A percentile compares a stretch with the other conserved stretches of the same genome.
Conservation (phyloP, 2,113 vertebrate species). For the Pterocles burchelli region DNA sequence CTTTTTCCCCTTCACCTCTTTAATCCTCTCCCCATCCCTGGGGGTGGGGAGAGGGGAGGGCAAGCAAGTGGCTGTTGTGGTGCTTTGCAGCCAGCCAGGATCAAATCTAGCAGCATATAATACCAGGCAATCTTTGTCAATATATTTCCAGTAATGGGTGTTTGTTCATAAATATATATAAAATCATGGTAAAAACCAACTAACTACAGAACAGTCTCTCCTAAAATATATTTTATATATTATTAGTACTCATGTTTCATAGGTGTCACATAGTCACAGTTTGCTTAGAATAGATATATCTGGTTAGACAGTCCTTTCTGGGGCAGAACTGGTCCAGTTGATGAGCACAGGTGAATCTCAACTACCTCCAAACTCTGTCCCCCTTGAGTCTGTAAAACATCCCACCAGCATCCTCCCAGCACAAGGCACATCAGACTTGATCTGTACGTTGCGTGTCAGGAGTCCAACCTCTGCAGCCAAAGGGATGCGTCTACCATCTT, state of each 20-base stretch:
- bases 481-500: slow-evolving; percentile 2
- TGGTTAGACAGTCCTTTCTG: neutral
- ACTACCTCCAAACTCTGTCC: slow-evolving; percentile 70
- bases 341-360: neutral
- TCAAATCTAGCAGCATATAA: neutral
- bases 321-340: neutral
- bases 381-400: neutral
- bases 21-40: too few relatives aligned
- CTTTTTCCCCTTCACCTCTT: too few relatives aligned
- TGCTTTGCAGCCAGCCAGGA: too few relatives aligned
- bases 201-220: neutral
- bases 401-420: slow-evolving; percentile 70
- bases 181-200: neutral
- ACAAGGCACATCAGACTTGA: slow-evolving; percentile 69
- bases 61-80: too few relatives aligned
- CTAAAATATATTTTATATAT: neutral
- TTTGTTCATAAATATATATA: neutral
- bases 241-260: neutral
- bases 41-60: too few relatives aligned
- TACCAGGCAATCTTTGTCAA: neutral
- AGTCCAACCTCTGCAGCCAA: slow-evolving; percentile 77
- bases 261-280: too few relatives aligned
- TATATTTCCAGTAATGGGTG: neutral
- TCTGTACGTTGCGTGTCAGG: slow-evolving; percentile 70
- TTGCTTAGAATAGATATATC: neutral